Conservation (phyloP, 2,888 invertebrate species). For the Tineola bisselliella region DNA sequence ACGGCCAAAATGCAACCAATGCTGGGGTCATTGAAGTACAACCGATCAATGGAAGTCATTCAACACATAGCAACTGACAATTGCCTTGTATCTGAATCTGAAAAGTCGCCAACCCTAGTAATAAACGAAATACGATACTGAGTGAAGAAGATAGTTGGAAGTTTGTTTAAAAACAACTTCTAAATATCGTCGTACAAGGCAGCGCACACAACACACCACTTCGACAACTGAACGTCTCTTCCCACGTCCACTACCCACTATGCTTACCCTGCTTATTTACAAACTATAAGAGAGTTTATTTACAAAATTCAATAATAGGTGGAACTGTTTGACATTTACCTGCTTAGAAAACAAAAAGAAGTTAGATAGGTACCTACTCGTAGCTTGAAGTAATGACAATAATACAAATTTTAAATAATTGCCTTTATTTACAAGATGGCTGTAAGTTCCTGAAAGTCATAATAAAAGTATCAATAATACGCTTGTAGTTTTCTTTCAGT, state of each 20-base stretch:
- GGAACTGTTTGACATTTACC: background rate
- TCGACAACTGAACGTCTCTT: background rate
- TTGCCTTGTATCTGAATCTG: too few species aligned
- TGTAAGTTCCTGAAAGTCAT: too few species aligned
- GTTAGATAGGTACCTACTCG: too few species aligned
- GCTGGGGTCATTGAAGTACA: too few species aligned
- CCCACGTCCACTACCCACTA: background rate
- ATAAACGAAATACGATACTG: constrained; percentile 33
- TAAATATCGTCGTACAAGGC: constrained; percentile 9
- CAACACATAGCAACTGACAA: too few species aligned
- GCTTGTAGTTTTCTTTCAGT: too few species aligned
- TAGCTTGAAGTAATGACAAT: too few species aligned
- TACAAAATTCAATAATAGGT: background rate
- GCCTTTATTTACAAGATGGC: too few species aligned
- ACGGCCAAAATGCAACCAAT: too few species aligned
- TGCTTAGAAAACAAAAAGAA: background rate
- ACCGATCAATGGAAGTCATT: too few species aligned
- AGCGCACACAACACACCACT: constrained; percentile 12
- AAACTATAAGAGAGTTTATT: background rate
- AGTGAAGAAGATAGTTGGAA: constrained; percentile 25
- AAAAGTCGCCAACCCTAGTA: constrained; percentile 23
- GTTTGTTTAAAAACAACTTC: constrained; percentile 37
- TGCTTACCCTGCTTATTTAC: background rate
- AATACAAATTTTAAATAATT: too few species aligned
- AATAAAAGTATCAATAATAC: too few species aligned